Base-by-base conservation (phyloP, 2,797 vertebrate species). In the Dromococcyx pavoninus region DNA sequence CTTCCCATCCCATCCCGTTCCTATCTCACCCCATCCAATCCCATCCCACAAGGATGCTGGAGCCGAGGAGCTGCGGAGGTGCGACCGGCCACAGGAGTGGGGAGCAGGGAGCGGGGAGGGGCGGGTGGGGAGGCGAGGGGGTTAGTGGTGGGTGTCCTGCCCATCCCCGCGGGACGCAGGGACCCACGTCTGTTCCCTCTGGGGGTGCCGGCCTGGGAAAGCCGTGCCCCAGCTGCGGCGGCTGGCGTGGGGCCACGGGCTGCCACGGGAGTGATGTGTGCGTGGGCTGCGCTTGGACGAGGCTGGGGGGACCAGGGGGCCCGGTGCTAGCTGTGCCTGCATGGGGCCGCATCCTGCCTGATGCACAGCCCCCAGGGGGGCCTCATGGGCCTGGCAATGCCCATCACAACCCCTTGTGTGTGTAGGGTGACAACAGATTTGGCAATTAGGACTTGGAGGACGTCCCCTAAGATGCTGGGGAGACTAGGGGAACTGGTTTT, bases 171-270 rank as follows among this genome's bases (percentile, higher is more conserved):
- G 27, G 41, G 54, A 54, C 32, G 2, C 32, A 12, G 56, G 72
- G 69, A 88, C 72, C 51, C 76, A 86, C 32, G 4, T 37, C 64
- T 30, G 89, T 67, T 33, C 51, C 27, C 79, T 50, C 51, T 12
- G 27, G 48, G 30, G 61, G 53, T 87, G 84, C 66, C 18, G 41
- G 88, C 88, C 91, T 96, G 94, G 92, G 95, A 94, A 94, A 95
- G 51, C 69, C 60, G 30, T 94, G 92, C 91, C 94, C 94, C 79
- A 79, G 86, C 11, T 15, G 72, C 94, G 70, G 91, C 2, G 51
- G 64, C 88, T 95, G 95, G 94, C 83, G 1, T 4, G 10, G 65
- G 83, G 88, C 94, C 95, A 93, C 30, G 7, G 66, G 56, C 60
- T 22, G 8, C 82, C 88, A 65, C 60, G 79, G 85, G 67, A 83